These are phyloP conservation scores for Euura saliciscinereae DNA, from an alignment of 1,140 invertebrate species.

Conservation along the genomic window DNA sequence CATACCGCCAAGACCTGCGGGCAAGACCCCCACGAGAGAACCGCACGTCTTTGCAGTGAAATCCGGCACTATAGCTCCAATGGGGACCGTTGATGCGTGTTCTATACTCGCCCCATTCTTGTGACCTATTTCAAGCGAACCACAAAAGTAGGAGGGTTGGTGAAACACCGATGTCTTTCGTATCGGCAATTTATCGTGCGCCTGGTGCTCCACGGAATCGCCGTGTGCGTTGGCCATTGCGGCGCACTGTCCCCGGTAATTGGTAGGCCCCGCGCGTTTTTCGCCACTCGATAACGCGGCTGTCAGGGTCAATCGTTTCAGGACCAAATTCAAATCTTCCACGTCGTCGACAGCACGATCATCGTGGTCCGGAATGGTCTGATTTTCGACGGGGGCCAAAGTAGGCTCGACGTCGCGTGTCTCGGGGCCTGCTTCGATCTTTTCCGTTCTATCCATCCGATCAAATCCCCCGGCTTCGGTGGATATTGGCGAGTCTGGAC, in stretches of 20 bases:
- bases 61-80: no score
- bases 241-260: neutral
- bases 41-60: no score
- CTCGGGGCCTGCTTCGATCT: neutral
- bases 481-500: neutral
- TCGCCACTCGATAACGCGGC: neutral
- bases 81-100: no score
- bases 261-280: neutral
- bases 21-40: no score
- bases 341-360: neutral
- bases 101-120: no score
- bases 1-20: no score
- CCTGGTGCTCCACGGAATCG: neutral
- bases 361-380: neutral
- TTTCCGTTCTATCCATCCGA: neutral
- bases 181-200: constrained; percentile 20
- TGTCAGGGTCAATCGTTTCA: neutral
- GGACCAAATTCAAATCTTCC: neutral
- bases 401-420: neutral
- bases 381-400: neutral
- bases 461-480: neutral
- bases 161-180: constrained; percentile 41
- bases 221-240: no score
- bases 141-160: constrained; percentile 35
- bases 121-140: constrained; percentile 11